Percentiles rank a stretch among this genome's conserved stretches.
These are phyloP conservation scores for zebrafish (Danio rerio) DNA, from an alignment of 2,113 vertebrate genomes.

Conservation along the genomic window DNA sequence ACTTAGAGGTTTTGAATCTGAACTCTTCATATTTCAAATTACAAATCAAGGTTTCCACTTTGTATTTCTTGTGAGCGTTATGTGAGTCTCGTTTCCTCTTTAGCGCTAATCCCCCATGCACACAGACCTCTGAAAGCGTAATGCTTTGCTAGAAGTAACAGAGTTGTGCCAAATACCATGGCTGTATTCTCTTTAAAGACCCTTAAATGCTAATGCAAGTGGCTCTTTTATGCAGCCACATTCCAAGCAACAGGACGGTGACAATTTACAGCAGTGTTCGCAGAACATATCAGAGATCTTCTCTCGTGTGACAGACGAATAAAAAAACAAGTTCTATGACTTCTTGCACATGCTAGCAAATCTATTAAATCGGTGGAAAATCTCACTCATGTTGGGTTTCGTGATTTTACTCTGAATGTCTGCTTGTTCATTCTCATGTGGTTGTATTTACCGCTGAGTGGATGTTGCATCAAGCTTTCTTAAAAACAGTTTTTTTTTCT, in stretches of 20 bases:
- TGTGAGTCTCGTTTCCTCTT: slow-evolving; percentile 45
- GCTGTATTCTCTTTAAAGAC: slow-evolving; percentile 63
- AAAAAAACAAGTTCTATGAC: background rate
- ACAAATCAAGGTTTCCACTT: background rate
- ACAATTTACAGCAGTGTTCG: slow-evolving; percentile 10
- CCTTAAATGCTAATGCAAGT: slow-evolving; percentile 57
- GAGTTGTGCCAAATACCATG: slow-evolving; percentile 67
- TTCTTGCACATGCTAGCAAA: slow-evolving; percentile 11
- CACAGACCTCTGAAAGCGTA: slow-evolving; percentile 40
- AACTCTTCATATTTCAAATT: no score
- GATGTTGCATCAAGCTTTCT: slow-evolving; percentile 17
- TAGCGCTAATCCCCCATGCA: background rate
- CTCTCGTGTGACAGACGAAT: background rate
- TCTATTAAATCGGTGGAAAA: slow-evolving; percentile 20
- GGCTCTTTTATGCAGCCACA: slow-evolving; percentile 43
- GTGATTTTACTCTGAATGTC: slow-evolving; percentile 21
- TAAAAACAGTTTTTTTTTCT: background rate
- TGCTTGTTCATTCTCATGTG: slow-evolving; percentile 29
- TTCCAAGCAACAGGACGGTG: slow-evolving; percentile 18
- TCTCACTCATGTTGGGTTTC: slow-evolving; percentile 1
- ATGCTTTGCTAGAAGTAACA: slow-evolving; percentile 69
- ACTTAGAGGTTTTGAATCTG: no score
- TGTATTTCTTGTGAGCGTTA: background rate
- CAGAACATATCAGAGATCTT: slow-evolving; percentile 9
- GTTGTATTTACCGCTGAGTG: slow-evolving; percentile 34